A percentile compares a stretch with the other conserved stretches of the same genome.
Conservation (phyloP, 37 sponge, comb jelly and placozoan species). For the Amphimedon queenslandica region DNA sequence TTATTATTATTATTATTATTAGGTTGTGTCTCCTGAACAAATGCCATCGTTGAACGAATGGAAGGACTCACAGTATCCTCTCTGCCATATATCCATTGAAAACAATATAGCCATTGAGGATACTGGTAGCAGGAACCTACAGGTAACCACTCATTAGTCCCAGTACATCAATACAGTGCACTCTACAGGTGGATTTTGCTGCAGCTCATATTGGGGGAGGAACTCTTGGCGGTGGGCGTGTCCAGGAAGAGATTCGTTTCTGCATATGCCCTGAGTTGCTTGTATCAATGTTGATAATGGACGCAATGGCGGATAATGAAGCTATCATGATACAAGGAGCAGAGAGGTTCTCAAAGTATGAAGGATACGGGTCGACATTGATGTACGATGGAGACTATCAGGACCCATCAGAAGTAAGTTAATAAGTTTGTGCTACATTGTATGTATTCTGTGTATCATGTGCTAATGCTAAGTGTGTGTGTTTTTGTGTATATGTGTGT, state of each 20-base stretch:
- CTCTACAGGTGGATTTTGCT: constrained; percentile 66
- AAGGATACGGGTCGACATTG: constrained; percentile 31
- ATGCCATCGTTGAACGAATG: constrained; percentile 22
- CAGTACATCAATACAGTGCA: background rate
- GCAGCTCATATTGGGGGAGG: constrained; percentile 68
- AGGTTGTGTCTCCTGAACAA: constrained; percentile 12
- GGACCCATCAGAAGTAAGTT: constrained; percentile 45
- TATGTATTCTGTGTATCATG: no score
- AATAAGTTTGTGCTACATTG: background rate
- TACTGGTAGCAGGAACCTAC: constrained; percentile 54
- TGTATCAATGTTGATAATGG: constrained; percentile 54
- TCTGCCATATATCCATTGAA: constrained; percentile 25
- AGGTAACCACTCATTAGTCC: constrained; percentile 12
- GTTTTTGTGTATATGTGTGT: no score
- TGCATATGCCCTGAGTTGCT: constrained; percentile 70
- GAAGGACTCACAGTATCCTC: constrained; percentile 15
- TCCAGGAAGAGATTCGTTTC: constrained; percentile 65
- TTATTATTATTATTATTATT: no score
- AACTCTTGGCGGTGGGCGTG: constrained; percentile 45
- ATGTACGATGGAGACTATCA: constrained; percentile 39
- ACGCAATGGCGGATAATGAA: constrained; percentile 65
- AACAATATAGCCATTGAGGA: constrained; percentile 29
- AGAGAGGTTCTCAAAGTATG: constrained; percentile 60
- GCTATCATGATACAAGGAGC: constrained; percentile 61
- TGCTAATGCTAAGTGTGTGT: no score